Evolutionary conservation across 2,797 vertebrate genomes (phyloP).

Genomic region (Cheirogaleus major): DNA sequence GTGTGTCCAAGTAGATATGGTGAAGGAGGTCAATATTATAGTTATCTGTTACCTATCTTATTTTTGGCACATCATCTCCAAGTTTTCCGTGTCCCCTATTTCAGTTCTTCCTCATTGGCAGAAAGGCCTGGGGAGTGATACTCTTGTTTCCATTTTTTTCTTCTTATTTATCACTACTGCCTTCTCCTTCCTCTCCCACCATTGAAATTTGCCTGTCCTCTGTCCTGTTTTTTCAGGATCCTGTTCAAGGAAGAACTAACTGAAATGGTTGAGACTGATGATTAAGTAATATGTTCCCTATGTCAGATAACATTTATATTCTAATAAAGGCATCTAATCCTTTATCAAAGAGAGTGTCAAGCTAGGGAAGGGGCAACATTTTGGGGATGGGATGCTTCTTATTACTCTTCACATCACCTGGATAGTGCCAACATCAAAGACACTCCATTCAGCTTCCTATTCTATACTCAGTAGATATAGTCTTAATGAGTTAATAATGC

Average conservation of each 20-base stretch:
- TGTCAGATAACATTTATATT: constrained; percentile 3
- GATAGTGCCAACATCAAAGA: not conserved
- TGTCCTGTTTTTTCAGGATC: not conserved
- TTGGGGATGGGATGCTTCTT: not conserved
- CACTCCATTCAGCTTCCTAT: not conserved
- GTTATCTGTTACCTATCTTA: not conserved
- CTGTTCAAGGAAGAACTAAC: not conserved
- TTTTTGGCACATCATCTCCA: not conserved
- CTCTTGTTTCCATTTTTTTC: not conserved
- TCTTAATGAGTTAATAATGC: not conserved
- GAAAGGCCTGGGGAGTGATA: not conserved
- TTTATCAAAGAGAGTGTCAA: not conserved
- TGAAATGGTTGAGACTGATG: not conserved
- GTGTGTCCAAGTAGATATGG: not conserved
- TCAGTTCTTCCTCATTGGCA: not conserved
- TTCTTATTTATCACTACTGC: not conserved
- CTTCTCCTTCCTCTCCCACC: not conserved
- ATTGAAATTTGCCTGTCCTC: not conserved
- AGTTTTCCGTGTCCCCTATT: not conserved
- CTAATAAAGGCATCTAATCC: not conserved
- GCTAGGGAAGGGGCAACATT: not conserved
- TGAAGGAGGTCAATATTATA: not conserved
- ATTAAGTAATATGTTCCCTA: not conserved
- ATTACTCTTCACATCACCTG: not conserved
- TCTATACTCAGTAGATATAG: not conserved